Base-by-base conservation (phyloP, 2,888 invertebrate genomes). In the Rhagonycha lutea region DNA sequence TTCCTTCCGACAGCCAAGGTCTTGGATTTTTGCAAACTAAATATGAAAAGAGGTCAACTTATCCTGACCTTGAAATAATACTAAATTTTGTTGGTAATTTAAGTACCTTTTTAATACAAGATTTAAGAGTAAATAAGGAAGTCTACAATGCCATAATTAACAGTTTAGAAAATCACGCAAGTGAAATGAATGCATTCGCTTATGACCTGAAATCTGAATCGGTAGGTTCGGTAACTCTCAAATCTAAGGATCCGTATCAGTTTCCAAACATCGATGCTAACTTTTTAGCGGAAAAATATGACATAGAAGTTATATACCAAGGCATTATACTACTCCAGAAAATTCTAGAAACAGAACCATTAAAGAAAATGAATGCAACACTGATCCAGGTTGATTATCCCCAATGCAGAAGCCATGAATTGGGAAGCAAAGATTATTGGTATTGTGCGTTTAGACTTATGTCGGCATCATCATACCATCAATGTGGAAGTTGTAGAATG, bases 281-380 rank as follows among this genome's bases (percentile, higher is more conserved):
- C 8, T 83, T 78, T 69, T 80, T 83, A n/a, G 77, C 82, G 0
- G 75, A 26, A 4, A 4, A 26, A 26, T 26, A 91, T 3, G 95
- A 95, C 82, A 86, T 91, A 4, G 89, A 90, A 14, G 91, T 91
- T 2, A 87, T 93, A n/a, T 89, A 93, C 0, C 88, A 90, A 14
- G 91, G 91, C 0, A 89, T 93, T 4, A 87, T 91, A 12, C 77
- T 76, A 23, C 32, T 80, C 5, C 11, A 80, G 14, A 75, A 76
- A 4, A 70, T 84, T 14, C 10, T 79, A 1, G 72, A 84, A 12
- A 92, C 92, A 5, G 29, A 74, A 28, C 62, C 69, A 10, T 67
- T 74, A 67, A 32, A 61, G 24, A 24, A n/a, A 28, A 28, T 74
- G 2, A 74, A 74, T 14, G 70, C 74, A 10, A 67, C 10, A 18